Base-by-base conservation (phyloP, 2,888 invertebrate genomes). In the Clitarchus hookeri region DNA sequence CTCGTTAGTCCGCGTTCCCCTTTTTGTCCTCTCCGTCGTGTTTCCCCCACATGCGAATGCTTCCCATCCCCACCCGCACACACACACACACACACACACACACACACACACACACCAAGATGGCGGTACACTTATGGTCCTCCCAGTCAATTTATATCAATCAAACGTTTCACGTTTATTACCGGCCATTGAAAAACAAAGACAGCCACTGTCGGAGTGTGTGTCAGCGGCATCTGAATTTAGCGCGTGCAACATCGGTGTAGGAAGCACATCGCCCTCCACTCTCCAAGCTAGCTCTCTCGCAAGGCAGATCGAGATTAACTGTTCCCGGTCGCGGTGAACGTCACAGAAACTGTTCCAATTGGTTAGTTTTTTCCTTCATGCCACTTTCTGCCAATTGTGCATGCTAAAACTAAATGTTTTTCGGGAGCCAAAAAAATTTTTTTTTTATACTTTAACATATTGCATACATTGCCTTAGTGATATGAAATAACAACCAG, bases 101-200 rank as follows among this genome's bases (percentile, higher is more conserved):
- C 65, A 6, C 65, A 23, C 65, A 23, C 65, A 65, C n/a, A 2
- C 65, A n/a, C 53, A 4, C 65, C 65, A 65, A 65, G 65, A 65
- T 65, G 65, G 65, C 65, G 65, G 65, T n/a, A 65, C n/a, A 19
- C 65, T 65, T 65, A 82, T 44, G 82, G 82, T 82, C 82, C 82
- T 82, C 82, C 82, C 82, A 82, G 82, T 82, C 82, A 82, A 82
- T 82, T 82, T 82, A 82, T 82, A 82, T 82, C 82, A 82, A 82
- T 82, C 82, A 82, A 82, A 82, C 82, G 82, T 82, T 82, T 82
- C 82, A 82, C 82, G 82, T 82, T 82, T 82, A 82, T 82, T 82
- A 36, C 82, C 82, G 82, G 27, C 82, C 82, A 36, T 82, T 82
- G 82, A 82, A 82, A 82, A 82, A 82, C 82, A 82, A 82, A 82